Percentiles rank a stretch among this genome's conserved stretches.
Conservation (phyloP, 2,888 invertebrate species). For the Chrysotoxum bicinctum region DNA sequence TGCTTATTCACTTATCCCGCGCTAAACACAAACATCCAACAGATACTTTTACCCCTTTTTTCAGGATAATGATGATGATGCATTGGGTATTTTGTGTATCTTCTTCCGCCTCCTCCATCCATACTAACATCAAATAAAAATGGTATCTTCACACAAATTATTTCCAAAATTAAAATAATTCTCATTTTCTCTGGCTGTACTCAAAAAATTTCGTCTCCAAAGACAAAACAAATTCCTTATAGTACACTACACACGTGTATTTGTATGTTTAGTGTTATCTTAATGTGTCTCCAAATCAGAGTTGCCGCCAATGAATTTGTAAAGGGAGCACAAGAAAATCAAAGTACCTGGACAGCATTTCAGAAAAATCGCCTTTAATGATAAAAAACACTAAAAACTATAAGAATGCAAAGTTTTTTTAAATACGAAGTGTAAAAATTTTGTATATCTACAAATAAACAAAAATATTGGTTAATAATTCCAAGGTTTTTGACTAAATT, state of each 20-base stretch:
- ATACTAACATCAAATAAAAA: slow-evolving; percentile 9
- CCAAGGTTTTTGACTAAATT: too few relatives aligned
- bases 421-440: too few relatives aligned
- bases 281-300: slow-evolving; percentile 3
- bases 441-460: too few relatives aligned
- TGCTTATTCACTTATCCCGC: slow-evolving; percentile 45
- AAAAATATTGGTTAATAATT: too few relatives aligned
- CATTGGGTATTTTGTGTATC: slow-evolving; percentile 24
- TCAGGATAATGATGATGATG: not conserved
- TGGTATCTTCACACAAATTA: slow-evolving; percentile 48
- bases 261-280: not conserved
- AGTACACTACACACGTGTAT: slow-evolving; percentile 1
- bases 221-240: slow-evolving; percentile 18
- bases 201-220: slow-evolving; percentile 48
- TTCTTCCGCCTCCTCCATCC: not conserved
- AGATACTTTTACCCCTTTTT: slow-evolving; percentile 28
- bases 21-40: slow-evolving; percentile 17
- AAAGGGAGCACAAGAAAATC: not conserved
- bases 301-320: not conserved
- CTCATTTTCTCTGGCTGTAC: slow-evolving; percentile 13
- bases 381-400: too few relatives aligned
- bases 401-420: too few relatives aligned
- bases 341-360: too few relatives aligned
- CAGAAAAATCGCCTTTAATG: too few relatives aligned
- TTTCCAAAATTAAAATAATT: slow-evolving; percentile 56